Percentiles rank a stretch among this genome's conserved stretches.
phyloP scores from a whole-genome alignment of 1,140 invertebrate genomes.

The Aphelenchoides fujianensis region DNA sequence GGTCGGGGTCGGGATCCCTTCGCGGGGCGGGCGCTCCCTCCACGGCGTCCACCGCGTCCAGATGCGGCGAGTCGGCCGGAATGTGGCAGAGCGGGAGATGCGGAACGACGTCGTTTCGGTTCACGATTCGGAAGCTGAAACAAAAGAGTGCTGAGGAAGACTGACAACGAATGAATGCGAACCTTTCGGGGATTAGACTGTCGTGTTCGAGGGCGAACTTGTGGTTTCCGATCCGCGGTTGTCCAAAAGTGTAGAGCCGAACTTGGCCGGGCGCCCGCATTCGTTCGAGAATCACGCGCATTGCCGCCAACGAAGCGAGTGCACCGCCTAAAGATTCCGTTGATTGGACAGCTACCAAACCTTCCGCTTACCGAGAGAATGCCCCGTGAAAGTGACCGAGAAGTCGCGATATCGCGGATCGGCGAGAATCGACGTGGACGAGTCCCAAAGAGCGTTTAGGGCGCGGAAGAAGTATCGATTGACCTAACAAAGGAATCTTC shows the following conservation, averaged over 20 bases:
- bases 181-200: constrained; percentile 44
- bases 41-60: constrained; percentile 10
- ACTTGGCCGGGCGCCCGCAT: constrained; percentile 31
- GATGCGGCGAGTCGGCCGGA: constrained; percentile 25
- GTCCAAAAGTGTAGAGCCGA: constrained; percentile 42
- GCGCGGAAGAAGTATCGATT: constrained; percentile 44
- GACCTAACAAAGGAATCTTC: constrained; percentile 33
- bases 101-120: constrained; percentile 45
- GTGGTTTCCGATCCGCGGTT: constrained; percentile 42
- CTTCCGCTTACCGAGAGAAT: too few relatives aligned
- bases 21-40: constrained; percentile 34
- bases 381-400: constrained; percentile 47
- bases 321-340: too few relatives aligned
- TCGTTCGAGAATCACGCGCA: constrained; percentile 33
- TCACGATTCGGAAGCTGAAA: constrained; percentile 41
- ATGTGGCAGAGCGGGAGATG: not conserved
- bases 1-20: constrained; percentile 23
- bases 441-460: constrained; percentile 37
- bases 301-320: constrained; percentile 39
- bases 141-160: constrained; percentile 17
- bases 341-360: too few relatives aligned
- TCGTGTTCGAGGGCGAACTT: constrained; percentile 40
- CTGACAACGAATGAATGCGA: not conserved
- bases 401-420: constrained; percentile 32
- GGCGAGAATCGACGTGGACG: constrained; percentile 21